Base-by-base conservation (phyloP, 1,140 invertebrate genomes). In the Pseudachorutes palmiensis region DNA sequence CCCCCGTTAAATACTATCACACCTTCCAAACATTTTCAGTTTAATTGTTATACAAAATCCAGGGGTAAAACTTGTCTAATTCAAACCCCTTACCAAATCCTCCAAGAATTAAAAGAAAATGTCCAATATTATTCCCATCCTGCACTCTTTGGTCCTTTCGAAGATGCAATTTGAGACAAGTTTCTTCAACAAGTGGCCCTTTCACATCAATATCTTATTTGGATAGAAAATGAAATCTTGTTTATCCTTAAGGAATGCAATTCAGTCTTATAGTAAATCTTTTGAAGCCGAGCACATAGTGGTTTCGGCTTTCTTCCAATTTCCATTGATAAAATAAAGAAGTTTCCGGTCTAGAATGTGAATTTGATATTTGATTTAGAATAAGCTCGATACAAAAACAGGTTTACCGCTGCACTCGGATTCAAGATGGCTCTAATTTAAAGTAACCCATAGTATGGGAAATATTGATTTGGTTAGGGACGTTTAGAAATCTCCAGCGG, bases 1-100 rank as follows among this genome's bases (percentile, higher is more conserved):
- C 24, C 51, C 45, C 51, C 51, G 51, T 55, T 55, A 55, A 45
- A 55, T 24, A 24, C 9, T 14, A 55, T 55, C 51, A 55, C 51
- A 55, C 51, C 51, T 55, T 55, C 51, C 24, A 19, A 55, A 55
- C 5, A 12, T 19, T 22, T 26, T 19, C 51, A 55, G 5, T 19
- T 19, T 45, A 45, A 45, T 45, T 45, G 19, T 19, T 45, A 12
- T 45, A 45, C 19, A 12, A 45, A 45, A 45, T 45, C n/a, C n/a
- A n/a, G n/a, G n/a, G n/a, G n/a, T n/a, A n/a, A n/a, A n/a, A n/a
- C n/a, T n/a, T n/a, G n/a, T n/a, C n/a, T n/a, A n/a, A n/a, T n/a
- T n/a, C n/a, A n/a, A n/a, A n/a, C n/a, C n/a, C n/a, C n/a, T n/a
- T n/a, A n/a, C n/a, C n/a, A n/a, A n/a, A n/a, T n/a, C n/a, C n/a